Percentiles rank a stretch among this genome's conserved stretches.
These are phyloP conservation scores for Nasonia vitripennis DNA, from an alignment of 1,140 invertebrate genomes.

Conservation along the genomic window DNA sequence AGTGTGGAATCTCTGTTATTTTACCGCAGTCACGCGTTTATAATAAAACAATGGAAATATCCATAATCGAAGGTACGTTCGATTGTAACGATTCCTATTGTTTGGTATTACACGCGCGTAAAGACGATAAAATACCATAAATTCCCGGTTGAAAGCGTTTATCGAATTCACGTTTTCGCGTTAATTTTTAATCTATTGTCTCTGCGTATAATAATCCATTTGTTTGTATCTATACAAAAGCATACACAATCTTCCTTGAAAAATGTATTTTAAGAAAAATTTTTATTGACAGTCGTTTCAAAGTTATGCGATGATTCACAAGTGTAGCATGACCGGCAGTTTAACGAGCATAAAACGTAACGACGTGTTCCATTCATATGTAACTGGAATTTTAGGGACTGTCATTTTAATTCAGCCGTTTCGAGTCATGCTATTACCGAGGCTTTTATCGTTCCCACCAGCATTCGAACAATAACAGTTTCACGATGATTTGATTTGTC, in stretches of 20 bases:
- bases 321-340: background rate
- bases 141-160: background rate
- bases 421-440: constrained; percentile 24
- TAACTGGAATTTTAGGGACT: constrained; percentile 16
- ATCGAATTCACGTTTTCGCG: too few relatives aligned
- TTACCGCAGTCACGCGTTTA: background rate
- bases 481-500: constrained; percentile 36
- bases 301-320: background rate
- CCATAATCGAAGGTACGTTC: background rate
- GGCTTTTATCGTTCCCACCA: constrained; percentile 19
- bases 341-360: background rate
- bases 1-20: background rate
- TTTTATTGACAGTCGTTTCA: too few relatives aligned
- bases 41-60: background rate
- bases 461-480: constrained; percentile 37
- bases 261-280: background rate
- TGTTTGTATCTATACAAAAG: too few relatives aligned
- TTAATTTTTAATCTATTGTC: background rate
- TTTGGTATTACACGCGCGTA: background rate
- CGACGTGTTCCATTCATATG: constrained; percentile 1
- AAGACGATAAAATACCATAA: background rate
- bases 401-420: constrained; percentile 38
- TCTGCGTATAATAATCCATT: background rate
- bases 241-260: background rate
- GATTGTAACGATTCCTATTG: background rate